Percentiles rank a stretch among this genome's conserved stretches.
phyloP scores from a whole-genome alignment of 2,888 invertebrate genomes.

The Scaeva pyrastri region DNA sequence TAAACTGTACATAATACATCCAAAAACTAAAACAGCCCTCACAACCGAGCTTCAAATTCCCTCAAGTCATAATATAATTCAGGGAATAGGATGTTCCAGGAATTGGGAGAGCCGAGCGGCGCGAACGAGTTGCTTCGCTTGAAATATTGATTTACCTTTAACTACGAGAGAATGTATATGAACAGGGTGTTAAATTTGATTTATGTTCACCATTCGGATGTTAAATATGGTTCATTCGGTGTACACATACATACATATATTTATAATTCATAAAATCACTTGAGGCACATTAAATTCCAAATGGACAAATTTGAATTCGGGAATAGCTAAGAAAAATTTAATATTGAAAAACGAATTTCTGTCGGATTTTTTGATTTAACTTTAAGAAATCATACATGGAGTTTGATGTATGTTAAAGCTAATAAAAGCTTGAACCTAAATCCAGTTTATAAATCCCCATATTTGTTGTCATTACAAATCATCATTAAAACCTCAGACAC shows the following conservation, averaged over 20 bases:
- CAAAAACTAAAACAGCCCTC: constrained; percentile 12
- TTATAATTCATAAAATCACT: constrained; percentile 65
- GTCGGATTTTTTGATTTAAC: no score
- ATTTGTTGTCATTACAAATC: not conserved
- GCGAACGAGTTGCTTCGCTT: not conserved
- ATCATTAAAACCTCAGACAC: not conserved
- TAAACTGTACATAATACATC: constrained; percentile 19
- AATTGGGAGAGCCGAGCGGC: not conserved
- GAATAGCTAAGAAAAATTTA: not conserved
- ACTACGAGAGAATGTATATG: no score
- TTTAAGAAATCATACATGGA: not conserved
- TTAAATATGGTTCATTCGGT: constrained; percentile 4
- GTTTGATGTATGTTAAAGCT: not conserved
- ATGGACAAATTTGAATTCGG: constrained; percentile 44
- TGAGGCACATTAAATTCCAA: constrained; percentile 59
- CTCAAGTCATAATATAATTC: constrained; percentile 1
- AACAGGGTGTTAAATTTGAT: constrained; percentile 64
- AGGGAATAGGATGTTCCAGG: not conserved
- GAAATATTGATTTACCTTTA: constrained; percentile 65
- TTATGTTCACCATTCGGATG: constrained; percentile 64
- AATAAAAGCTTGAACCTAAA: not conserved
- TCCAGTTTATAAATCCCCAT: not conserved
- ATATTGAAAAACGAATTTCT: no score
- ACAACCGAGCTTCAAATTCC: constrained; percentile 9
- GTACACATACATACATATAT: not conserved